Base-by-base conservation (phyloP, 2,797 vertebrate species). In the Eremophila alpestris region DNA sequence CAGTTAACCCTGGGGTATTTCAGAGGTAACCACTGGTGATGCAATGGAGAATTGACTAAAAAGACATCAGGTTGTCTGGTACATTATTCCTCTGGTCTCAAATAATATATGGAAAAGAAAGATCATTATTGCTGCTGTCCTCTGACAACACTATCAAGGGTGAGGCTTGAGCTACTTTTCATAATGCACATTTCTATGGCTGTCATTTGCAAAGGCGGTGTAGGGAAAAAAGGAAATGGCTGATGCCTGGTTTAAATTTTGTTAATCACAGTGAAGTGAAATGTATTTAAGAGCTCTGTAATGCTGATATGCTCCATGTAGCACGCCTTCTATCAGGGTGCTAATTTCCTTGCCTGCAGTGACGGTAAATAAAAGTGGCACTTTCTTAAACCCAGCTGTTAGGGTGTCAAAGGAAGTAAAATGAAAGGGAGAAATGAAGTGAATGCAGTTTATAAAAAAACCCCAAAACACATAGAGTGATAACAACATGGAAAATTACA, bases 401-500 rank as follows among this genome's bases (percentile, higher is more conserved):
- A 96, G 41, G 29, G 20, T 93, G 92, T 94, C 93, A 97, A 96
- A 97, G 59, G 79, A 95, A 96, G 45, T 11, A 96, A 96, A 97
- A 96, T 75, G 56, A 95, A 95, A 95, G 67, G 45, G 87, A 95
- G 55, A 91, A 96, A 94, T 78, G 4, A 94, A 95, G 43, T 58
- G 38, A 91, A 67, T 5, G 29, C 4, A 48, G 20, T 73, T 63
- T 60, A 75, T 77, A 83, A 95, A 96, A 41, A 79, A 95, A 96
- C 80, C 41, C 19, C 92, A 79, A 95, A 96, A 82, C 19, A 93
- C 34, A 82, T 1, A 73, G 22, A 91, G 79, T 79, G 76, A 90
- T 94, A 97, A 97, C 77, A 68, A 96, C 95, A 97, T 95, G 60
- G 96, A 96, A 96, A 93, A 89, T 91, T 95, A 88, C 64, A 93